Base-by-base conservation (phyloP, 2,797 vertebrate genomes). In the Schizopygopsis malacanthus region DNA sequence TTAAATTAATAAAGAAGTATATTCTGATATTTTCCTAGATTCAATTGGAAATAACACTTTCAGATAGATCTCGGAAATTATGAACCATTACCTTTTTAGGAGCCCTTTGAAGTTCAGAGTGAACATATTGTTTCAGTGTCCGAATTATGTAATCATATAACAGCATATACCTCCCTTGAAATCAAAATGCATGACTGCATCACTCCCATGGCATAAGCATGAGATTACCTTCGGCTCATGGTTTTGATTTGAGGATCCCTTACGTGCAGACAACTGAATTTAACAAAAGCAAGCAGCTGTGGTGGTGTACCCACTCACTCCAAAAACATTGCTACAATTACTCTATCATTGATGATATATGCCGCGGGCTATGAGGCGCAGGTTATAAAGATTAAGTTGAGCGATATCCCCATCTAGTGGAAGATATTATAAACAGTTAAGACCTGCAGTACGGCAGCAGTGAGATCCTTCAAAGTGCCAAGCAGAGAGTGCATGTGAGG, bases 331-430 rank as follows among this genome's bases (percentile, higher is more conserved):
- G 2, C 67, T 70, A 39, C 61, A 4, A 37, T 59, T 78, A 73
- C 33, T 82, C 37, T 12, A 81, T 33, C 25, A 39, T 25, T 75
- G 61, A 77, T 18, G n/a, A 61, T 45, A 50, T 78, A 54, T 54
- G 77, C 70, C 1, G 4, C 11, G 3, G 72, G 65, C 47, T 69
- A 43, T 16, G 15, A 25, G 39, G 33, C 2, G 6, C 47, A 45
- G 43, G 4, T 75, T 56, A 63, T 47, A 76, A 59, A 81, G 45
- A 86, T 91, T 91, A 65, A 72, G 86, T 93, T 93, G 92, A 93
- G 91, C 88, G 86, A 93, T 90, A 94, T 92, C 93, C 47, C 94
- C 95, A 94, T 93, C 94, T 95, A 94, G 94, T 95, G 95, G 93
- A 79, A 45, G 79, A 80, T 89, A 78, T 73, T 20, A 59, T 43